Base-by-base conservation (phyloP, 2,888 invertebrate genomes). In the Leucozona laternaria region DNA sequence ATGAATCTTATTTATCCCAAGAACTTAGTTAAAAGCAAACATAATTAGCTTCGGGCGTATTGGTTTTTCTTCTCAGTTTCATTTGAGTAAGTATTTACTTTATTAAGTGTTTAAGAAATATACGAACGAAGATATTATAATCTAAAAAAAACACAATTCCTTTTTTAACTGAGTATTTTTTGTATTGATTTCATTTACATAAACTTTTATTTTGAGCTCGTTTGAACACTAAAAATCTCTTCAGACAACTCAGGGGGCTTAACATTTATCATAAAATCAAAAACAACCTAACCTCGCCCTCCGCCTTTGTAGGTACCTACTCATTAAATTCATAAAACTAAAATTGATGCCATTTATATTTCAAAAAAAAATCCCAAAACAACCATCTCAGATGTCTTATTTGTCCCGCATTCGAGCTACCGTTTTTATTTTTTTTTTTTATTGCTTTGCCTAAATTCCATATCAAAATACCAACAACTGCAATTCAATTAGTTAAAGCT, bases 401-500 rank as follows among this genome's bases (percentile, higher is more conserved):
- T 84, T 71, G 75, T 76, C 50, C 71, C 53, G 57, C 53, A 50
- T 50, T 10, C 5, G 6, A n/a, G 62, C 20, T 79, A 73, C 75
- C 48, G 58, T 58, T 58, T 34, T 37, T 60, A 37, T 20, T 60
- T 40, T 20, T 22, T 45, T 22, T 34, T 50, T 50, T 31, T 34
- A 20, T 22, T 70, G 37, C 15, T 31, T 31, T 37, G 53, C 58
- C 34, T 34, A 28, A 45, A 48, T 34, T 73, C 62, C 20, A 20
- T 73, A 37, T 62, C 70, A 70, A 64, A 70, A n/a, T n/a, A n/a
- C n/a, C n/a, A n/a, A 78, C 57, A 40, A 68, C 80, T 80, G 80
- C 85, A 81, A 86, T 82, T 86, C 86, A 86, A 86, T 82, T 86
- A 86, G 78, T 62, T 86, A 86, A 82, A 86, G 78, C 81, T 82